A percentile compares a stretch with the other conserved stretches of the same genome.
Conservation (phyloP, 2,888 invertebrate species). For the Nomada fabriciana region DNA sequence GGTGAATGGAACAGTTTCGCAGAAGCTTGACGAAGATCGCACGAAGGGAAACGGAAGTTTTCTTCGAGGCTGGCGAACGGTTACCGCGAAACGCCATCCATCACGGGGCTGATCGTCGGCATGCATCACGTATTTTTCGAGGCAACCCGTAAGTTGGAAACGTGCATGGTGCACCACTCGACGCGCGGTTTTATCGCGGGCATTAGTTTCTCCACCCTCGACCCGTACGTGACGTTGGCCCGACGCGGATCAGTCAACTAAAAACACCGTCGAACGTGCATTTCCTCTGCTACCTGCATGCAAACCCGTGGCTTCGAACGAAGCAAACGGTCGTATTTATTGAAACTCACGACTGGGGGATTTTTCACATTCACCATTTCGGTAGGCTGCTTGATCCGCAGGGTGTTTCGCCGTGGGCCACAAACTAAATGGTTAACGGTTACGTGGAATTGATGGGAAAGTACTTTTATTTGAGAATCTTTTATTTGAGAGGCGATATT, state of each 20-base stretch:
- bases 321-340: too few relatives aligned
- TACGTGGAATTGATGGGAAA: too few relatives aligned
- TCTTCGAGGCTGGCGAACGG: slow-evolving; percentile 37
- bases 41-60: slow-evolving; percentile 43
- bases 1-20: background rate
- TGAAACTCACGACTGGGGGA: too few relatives aligned
- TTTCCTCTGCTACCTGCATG: background rate
- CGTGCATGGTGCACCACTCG: slow-evolving; percentile 50
- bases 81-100: slow-evolving; percentile 61
- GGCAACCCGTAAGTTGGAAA: slow-evolving; percentile 47
- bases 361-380: too few relatives aligned
- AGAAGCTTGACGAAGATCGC: background rate
- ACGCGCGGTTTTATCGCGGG: slow-evolving; percentile 62
- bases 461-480: too few relatives aligned
- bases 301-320: background rate
- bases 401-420: too few relatives aligned
- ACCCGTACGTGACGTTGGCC: slow-evolving; percentile 14
- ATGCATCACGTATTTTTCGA: slow-evolving; percentile 70
- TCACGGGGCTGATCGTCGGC: slow-evolving; percentile 63
- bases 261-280: background rate
- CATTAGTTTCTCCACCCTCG: slow-evolving; percentile 38
- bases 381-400: too few relatives aligned
- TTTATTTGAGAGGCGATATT: too few relatives aligned
- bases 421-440: too few relatives aligned
- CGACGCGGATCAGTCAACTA: slow-evolving; percentile 27